Evolutionary conservation across 2,888 invertebrate genomes (phyloP).

Genomic region (Encarsia formosa): DNA sequence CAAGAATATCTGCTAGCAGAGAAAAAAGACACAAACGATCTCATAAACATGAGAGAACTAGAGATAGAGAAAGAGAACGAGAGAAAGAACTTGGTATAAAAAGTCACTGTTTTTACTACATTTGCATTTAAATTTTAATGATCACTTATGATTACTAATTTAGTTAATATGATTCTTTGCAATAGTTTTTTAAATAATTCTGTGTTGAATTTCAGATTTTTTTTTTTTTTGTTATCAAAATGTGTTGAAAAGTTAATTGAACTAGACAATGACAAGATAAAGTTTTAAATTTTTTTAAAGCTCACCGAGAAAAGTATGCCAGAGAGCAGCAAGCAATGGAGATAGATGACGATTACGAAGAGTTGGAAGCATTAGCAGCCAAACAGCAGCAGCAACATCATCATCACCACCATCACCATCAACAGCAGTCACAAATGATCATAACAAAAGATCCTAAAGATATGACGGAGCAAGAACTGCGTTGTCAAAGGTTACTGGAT

Average conservation of each 20-base stretch:
- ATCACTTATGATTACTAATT: no score
- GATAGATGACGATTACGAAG: conserved; percentile 47
- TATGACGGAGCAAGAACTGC: conserved; percentile 49
- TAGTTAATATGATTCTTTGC: no score
- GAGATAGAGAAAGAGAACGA: conserved; percentile 54
- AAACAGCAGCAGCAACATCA: conserved; percentile 5
- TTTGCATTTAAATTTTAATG: no score
- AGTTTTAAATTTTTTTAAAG: no score
- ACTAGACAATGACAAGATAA: no score
- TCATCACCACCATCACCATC: neutral
- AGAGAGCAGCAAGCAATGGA: conserved; percentile 40
- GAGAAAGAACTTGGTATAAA: conserved; percentile 33
- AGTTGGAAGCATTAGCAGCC: conserved; percentile 40
- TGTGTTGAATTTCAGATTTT: no score
- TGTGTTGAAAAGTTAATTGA: no score
- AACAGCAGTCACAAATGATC: conserved; percentile 16
- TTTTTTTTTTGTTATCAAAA: no score
- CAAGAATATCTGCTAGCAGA: conserved; percentile 27
- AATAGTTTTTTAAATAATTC: no score
- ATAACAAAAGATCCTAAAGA: conserved; percentile 46
- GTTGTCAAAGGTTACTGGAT: conserved; percentile 41
- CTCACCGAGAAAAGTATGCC: conserved; percentile 40
- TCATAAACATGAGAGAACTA: conserved; percentile 56
- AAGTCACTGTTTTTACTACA: no score
- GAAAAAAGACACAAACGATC: conserved; percentile 47